Evolutionary conservation across 2,888 invertebrate species (phyloP).

Genomic region (Pinctada fucata): DNA sequence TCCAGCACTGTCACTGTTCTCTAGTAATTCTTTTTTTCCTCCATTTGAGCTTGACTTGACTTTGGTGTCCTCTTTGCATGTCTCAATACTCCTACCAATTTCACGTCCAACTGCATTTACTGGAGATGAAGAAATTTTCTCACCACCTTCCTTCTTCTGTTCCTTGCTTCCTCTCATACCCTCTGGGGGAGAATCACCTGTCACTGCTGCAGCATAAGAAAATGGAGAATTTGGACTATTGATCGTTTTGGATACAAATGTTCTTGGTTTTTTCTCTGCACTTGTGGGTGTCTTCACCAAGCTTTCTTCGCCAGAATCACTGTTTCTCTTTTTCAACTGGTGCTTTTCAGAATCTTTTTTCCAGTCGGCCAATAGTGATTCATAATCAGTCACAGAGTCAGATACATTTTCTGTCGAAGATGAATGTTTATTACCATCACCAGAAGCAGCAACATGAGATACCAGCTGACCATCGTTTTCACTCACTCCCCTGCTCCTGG

Average conservation of each 20-base stretch:
- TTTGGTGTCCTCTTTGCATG: not conserved
- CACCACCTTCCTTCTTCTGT: not conserved
- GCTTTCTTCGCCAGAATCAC: too few relatives aligned
- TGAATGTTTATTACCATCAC: not conserved
- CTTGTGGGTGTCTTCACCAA: not conserved
- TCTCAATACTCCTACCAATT: not conserved
- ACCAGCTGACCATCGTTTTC: slow-evolving; percentile 19
- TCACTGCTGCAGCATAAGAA: not conserved
- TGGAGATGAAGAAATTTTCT: not conserved
- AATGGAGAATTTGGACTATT: not conserved
- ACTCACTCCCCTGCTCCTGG: slow-evolving; percentile 44
- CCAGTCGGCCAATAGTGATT: too few relatives aligned
- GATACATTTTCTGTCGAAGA: not conserved
- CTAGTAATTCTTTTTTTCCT: not conserved
- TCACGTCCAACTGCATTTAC: too few relatives aligned
- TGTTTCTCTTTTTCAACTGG: too few relatives aligned
- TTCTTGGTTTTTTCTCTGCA: not conserved
- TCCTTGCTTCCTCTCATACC: not conserved
- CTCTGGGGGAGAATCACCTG: not conserved
- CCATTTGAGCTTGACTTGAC: not conserved
- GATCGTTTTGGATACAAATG: not conserved
- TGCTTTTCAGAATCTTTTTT: too few relatives aligned
- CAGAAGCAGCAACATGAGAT: too few relatives aligned
- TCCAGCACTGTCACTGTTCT: not conserved
- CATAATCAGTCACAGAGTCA: not conserved